These are phyloP conservation scores for Spilarctia lutea DNA, from an alignment of 2,888 invertebrate species.

Conservation along the genomic window DNA sequence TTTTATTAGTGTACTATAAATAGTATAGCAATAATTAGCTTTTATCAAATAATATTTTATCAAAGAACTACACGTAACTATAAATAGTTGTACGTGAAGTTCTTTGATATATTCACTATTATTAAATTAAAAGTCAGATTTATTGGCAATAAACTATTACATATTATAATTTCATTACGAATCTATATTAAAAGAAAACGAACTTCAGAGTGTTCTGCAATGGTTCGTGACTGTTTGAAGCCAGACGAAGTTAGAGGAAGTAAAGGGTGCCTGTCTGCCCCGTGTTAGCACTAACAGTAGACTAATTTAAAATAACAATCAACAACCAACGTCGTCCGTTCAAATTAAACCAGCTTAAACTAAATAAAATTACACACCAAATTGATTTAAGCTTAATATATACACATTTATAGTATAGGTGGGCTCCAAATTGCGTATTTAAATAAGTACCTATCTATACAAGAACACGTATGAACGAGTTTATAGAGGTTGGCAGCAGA, in stretches of 20 bases:
- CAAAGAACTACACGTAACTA: too few relatives aligned
- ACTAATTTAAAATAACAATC: slow-evolving; percentile 36
- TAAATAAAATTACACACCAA: slow-evolving; percentile 72
- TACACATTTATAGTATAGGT: slow-evolving; percentile 57
- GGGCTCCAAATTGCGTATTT: slow-evolving; percentile 81
- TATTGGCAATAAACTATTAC: too few relatives aligned
- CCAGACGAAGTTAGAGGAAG: slow-evolving; percentile 5
- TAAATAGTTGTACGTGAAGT: too few relatives aligned
- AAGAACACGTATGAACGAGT: slow-evolving; percentile 75
- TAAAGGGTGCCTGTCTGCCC: slow-evolving; percentile 7
- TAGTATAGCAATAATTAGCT: too few relatives aligned
- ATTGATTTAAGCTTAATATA: slow-evolving; percentile 73
- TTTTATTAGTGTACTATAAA: too few relatives aligned
- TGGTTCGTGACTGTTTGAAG: background rate
- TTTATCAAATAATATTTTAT: too few relatives aligned
- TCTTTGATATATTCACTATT: too few relatives aligned
- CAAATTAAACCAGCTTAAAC: slow-evolving; percentile 66
- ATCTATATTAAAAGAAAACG: too few relatives aligned
- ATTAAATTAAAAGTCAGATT: too few relatives aligned
- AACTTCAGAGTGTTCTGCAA: background rate
- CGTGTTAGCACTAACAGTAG: slow-evolving; percentile 22
- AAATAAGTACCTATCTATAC: slow-evolving; percentile 77
- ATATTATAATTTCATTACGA: too few relatives aligned
- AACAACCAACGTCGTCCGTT: slow-evolving; percentile 50
- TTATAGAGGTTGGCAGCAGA: slow-evolving; percentile 82